Base-by-base conservation (phyloP, 2,888 invertebrate genomes). In the Emmelina monodactyla region DNA sequence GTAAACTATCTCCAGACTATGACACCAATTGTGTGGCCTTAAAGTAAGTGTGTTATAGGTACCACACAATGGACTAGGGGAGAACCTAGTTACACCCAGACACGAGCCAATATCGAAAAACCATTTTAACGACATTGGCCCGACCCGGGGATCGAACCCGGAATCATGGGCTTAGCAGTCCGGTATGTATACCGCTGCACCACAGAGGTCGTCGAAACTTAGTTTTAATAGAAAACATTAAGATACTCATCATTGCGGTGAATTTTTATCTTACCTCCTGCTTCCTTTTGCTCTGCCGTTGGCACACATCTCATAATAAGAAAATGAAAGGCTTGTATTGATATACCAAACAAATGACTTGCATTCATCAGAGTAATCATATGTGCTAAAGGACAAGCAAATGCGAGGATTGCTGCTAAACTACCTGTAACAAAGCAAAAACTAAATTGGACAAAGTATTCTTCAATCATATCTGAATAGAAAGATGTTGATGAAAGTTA, bases 311-410 rank as follows among this genome's bases (percentile, higher is more conserved):
- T 62, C 62, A 81, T 75, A 41, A 83, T 75, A 22, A 70, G 71
- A 33, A 78, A 73, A 38, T 78, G 73, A 22, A 76, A 65, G 5
- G 82, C 73, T 45, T 82, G 76, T 31, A 81, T 67, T 2, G 68
- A 58, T 44, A 82, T 78, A 4, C 79, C 72, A 28, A 82, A 56
- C 40, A 85, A 62, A 42, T 82, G 82, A 36, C 85, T 81, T 1
- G 81, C 82, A 47, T 84, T 84, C 62, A 85, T 72, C 22, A 85
- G 55, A 16, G 83, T 83, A 39, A 86, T 83, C 64, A 86, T 75
- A 47, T 85, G 84, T 3, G 83, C 78, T 35, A 86, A 56, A 1
- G 85, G 85, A 50, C 85, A 85, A 13, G 85, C 83, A 45, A 86
- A 85, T 3, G 86, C 86, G 35, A 86, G 58, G 34, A 85, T 83